Percentiles rank a stretch among this genome's conserved stretches.
phyloP scores from a whole-genome alignment of 2,797 vertebrate genomes.

The Pristis pectinata region DNA sequence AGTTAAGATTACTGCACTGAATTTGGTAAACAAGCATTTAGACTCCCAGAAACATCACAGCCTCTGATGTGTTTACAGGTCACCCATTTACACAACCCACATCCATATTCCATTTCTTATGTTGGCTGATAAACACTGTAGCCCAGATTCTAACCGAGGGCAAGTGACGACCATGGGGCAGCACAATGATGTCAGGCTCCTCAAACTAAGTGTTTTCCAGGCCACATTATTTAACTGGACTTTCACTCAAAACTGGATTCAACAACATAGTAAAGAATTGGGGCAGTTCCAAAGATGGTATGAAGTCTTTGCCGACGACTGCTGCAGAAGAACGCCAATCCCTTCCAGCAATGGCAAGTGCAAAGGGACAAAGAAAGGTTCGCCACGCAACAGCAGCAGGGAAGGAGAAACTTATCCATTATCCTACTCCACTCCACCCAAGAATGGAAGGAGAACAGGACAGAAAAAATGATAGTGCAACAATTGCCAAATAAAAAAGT shows the following conservation, averaged over 20 bases:
- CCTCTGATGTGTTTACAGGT: constrained; percentile 23
- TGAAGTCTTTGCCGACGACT: neutral
- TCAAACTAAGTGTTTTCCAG: neutral
- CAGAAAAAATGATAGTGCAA: neutral
- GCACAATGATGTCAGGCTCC: neutral
- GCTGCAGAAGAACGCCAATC: neutral
- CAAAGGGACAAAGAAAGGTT: neutral
- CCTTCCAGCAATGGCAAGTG: neutral
- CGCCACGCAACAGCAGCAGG: neutral
- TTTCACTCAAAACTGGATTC: neutral
- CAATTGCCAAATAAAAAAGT: neutral
- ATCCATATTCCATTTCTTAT: neutral
- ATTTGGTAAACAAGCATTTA: constrained; percentile 16
- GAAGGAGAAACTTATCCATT: neutral
- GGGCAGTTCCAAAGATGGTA: neutral
- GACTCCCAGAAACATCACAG: neutral
- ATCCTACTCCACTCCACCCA: neutral
- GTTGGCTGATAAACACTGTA: neutral
- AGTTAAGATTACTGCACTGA: constrained; percentile 13
- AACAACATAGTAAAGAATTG: neutral
- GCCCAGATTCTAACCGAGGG: neutral
- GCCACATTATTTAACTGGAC: neutral
- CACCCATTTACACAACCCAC: neutral
- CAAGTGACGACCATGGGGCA: neutral
- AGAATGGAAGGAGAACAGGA: neutral